phyloP scores from a whole-genome alignment of 2,113 vertebrate species.

The Lichenostomus cassidix region DNA sequence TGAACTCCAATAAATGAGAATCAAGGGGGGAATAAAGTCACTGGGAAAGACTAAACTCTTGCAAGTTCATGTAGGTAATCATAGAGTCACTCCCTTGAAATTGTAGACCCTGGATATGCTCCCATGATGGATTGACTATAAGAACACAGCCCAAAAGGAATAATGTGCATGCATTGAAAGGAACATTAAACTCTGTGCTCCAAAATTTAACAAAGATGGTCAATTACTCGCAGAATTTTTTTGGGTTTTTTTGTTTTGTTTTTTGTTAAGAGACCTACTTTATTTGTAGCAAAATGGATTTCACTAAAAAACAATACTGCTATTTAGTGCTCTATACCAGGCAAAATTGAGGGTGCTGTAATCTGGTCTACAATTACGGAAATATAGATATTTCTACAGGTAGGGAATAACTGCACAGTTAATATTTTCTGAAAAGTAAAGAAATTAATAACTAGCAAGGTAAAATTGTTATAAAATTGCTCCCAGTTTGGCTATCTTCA shows the following conservation, averaged over 20 bases:
- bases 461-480: not conserved
- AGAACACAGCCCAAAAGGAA: not conserved
- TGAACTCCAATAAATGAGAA: not conserved
- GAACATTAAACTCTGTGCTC: not conserved
- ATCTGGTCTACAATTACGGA: not conserved
- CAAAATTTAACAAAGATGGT: not conserved
- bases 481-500: fast-evolving
- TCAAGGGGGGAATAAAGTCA: fast-evolving
- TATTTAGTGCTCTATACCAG: not conserved
- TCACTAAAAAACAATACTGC: not conserved
- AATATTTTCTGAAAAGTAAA: not conserved
- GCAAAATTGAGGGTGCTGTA: not conserved
- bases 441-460: not conserved
- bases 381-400: not conserved
- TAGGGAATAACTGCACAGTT: not conserved
- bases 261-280: not conserved
- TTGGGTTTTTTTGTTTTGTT: not conserved
- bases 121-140: fast-evolving
- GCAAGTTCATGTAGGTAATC: not conserved
- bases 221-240: not conserved
- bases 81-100: not conserved
- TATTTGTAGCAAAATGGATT: not conserved
- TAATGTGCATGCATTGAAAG: not conserved
- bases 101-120: not conserved
- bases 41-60: not conserved